Base-by-base conservation (phyloP, 2,113 vertebrate genomes). In the Elanus axillaris region DNA sequence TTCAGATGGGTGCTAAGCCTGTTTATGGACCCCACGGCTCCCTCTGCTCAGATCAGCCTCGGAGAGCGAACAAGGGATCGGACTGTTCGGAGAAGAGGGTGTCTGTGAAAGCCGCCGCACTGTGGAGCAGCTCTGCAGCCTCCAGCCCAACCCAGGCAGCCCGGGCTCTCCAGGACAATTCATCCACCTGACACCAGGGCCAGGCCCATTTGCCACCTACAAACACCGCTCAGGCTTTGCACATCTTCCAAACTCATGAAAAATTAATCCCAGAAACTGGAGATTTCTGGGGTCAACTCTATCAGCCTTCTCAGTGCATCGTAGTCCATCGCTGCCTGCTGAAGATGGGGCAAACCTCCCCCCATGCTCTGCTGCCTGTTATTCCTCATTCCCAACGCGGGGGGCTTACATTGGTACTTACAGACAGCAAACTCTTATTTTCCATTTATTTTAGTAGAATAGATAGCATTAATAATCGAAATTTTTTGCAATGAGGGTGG, bases 311-410 rank as follows among this genome's bases (percentile, higher is more conserved):
- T 66, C 1, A 13, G 40, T 53, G 38, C 20, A 32, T 4, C 36
- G 6, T 21, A 73, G 10, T 3, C 55, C 43, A 18, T 18, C 8
- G 2, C 26, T 22, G 23, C 15, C 4, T 58, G 40, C 36, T 60
- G 42, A 59, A 38, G 55, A n/a, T 13, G 31, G 16, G 27, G 22
- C 40, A 15, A 26, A 6, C 5, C 7, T 53, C 18, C 10, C 1
- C 0, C 3, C 16, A 34, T 0, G 3, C 48, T 62, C 52, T 69
- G 58, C 58, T 72, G 36, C 23, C 47, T 17, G 3, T 13, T 36
- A 50, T 17, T 48, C 23, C 60, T 40, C 60, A 23, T 34, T 78
- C 42, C 59, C 85, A 55, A 0, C 3, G 23, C 1, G 2, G 15
- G 77, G 23, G 20, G 13, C 32, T 80, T 29, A 6, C 12, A 4